phyloP scores from a whole-genome alignment of 2,888 invertebrate genomes.

The Atrina japonica region DNA sequence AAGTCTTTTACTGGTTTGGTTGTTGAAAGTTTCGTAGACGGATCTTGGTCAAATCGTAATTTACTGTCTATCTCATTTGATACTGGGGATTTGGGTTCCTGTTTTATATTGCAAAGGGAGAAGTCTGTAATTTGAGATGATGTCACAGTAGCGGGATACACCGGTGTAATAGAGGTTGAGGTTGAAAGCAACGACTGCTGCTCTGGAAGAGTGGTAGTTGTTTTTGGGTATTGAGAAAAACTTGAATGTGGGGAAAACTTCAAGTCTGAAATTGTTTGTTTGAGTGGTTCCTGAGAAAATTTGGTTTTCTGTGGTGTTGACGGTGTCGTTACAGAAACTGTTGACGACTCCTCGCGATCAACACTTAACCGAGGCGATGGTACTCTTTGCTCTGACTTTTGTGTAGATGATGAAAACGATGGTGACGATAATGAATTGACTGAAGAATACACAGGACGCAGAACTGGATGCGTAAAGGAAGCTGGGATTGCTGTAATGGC shows the following conservation, averaged over 20 bases:
- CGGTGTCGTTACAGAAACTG: conserved; percentile 1
- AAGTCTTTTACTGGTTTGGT: conserved; percentile 6
- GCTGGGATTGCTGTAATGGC: conserved; percentile 8
- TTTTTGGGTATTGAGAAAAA: conserved; percentile 2
- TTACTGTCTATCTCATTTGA: not conserved
- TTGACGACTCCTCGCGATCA: conserved; percentile 7
- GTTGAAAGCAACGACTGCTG: conserved; percentile 19
- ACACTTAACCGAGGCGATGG: conserved; percentile 37
- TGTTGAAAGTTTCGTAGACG: not conserved
- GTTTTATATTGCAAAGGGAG: conserved; percentile 28
- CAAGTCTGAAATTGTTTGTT: conserved; percentile 6
- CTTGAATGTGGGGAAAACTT: conserved; percentile 20
- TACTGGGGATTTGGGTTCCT: conserved; percentile 10
- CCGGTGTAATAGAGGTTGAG: conserved; percentile 34
- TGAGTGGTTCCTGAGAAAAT: conserved; percentile 10
- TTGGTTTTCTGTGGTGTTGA: too few relatives aligned
- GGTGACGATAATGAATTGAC: conserved; percentile 32
- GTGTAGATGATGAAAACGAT: conserved; percentile 36
- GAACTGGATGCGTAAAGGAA: conserved; percentile 35
- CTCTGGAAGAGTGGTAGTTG: conserved; percentile 3
- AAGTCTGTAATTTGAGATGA: conserved; percentile 37
- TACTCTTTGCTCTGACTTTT: conserved; percentile 39
- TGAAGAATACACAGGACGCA: conserved; percentile 26
- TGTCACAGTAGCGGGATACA: conserved; percentile 30
- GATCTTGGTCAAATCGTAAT: not conserved